Evolutionary conservation across 2,888 invertebrate species (phyloP), one percentile per base, ranked within the genome.

Genomic region (Acanthosepion pharaonis): DNA sequence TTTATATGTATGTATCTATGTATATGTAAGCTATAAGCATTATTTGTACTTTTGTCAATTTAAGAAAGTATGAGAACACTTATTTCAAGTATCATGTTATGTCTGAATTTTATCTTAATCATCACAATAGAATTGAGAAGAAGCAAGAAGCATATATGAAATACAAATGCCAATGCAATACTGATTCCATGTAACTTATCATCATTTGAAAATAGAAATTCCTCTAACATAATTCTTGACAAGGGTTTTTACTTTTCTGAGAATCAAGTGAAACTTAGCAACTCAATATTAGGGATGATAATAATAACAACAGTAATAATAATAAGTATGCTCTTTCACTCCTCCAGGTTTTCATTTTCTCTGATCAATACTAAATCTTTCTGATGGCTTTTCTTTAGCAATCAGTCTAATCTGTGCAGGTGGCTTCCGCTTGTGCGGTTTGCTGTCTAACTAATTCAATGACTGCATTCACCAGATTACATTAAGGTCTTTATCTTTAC

Each of bases 401-500:
- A 92, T 92, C 48, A 92, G 23, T 51, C 48, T 92, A 92, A 92
- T 92, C 92, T 51, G 92, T 92, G 92, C 92, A 92, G 92, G 92
- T 92, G 92, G 48, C 92, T 92, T 92, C 92, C 51, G 92, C 48
- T 33, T 92, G 92, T 92, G 48, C n/a, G 92, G 18, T 48, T 92
- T 49, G 92, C 92, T 92, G 92, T 92, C 92, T 28, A 92, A 92
- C 48, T 49, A 42, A 92, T 92, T 92, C 92, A 92, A 78, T n/a
- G 78, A 78, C 42, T 92, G 48, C 51, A 92, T 92, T 92, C 92
- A 49, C 51, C 51, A 51, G 92, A 92, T 92, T 92, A 92, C 48
- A 51, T 92, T 92, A 92, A 92, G 92, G 48, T 92, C 92, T 92
- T 92, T 92, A 92, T 92, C 92, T 92, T 92, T 15, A 49, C 92